Evolutionary conservation across 1,140 invertebrate genomes (phyloP), one percentile per base, ranked within the genome.

Genomic region (Drosophila setifemur): DNA sequence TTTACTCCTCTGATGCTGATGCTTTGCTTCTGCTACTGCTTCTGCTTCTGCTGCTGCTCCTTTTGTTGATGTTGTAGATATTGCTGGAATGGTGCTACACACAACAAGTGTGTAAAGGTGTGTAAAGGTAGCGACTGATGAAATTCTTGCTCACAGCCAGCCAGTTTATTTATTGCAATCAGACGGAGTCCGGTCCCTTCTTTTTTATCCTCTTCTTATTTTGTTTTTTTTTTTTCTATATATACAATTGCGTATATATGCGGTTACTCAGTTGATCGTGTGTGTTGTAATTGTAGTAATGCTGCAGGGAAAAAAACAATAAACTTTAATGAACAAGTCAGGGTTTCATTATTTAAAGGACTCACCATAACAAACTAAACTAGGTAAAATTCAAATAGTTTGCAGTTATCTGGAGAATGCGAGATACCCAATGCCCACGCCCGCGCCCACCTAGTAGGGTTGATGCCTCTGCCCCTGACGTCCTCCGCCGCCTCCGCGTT

Each of bases 401-500:
- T 88, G 85, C 69, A 71, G 54, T 88, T 79, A 72, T 88, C 77
- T 64, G 73, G 61, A 78, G 61, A 83, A 68, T 64, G 66, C 58
- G 66, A 45, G 39, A 45, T 66, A 49, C 57, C 61, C 61, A 64
- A 49, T 70, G 58, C 42, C 39, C 35, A 44, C 55, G 43, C 23
- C 44, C 44, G 43, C 4, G 28, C 45, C 63, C 47, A 4, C 9
- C 75, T 90, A 90, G 42, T 90, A 91, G 54, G 91, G 91, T 69
- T 91, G 89, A 78, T 91, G 91, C 60, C 91, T 82, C 14, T 90
- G 90, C 53, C n/a, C n/a, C n/a, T 91, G 91, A 37, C 90, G 89
- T 72, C 88, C 86, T n/a, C 57, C 45, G 48, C 79, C 78, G 39
- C 90, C 42, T 19, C 78, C 81, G 45, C 90, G 87, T 73, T 91